Conservation (phyloP, 2,888 invertebrate genomes). For the Cryptops parisi region DNA sequence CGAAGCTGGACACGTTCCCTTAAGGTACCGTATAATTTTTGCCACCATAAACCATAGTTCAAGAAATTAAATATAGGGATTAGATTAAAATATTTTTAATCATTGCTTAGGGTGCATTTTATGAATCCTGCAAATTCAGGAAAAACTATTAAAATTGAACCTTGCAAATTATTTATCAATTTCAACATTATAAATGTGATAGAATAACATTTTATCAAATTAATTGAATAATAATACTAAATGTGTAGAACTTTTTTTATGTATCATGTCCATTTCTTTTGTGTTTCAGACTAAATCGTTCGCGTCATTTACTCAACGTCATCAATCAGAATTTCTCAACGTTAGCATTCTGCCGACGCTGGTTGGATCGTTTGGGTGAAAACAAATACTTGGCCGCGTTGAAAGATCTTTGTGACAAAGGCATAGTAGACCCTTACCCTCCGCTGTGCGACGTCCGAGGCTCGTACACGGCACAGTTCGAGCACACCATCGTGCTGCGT, state of each 20-base stretch:
- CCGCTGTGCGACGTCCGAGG: conserved; percentile 95
- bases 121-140: too few relatives aligned
- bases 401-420: conserved; percentile 95
- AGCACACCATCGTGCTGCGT: conserved; percentile 91
- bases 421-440: conserved; percentile 95
- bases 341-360: conserved; percentile 95
- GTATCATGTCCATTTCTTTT: conserved; percentile 24
- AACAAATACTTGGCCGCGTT: conserved; percentile 96
- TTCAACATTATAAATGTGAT: too few relatives aligned
- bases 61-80: not conserved
- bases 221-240: not conserved
- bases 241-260: not conserved
- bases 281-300: conserved; percentile 58
- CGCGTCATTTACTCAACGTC: conserved; percentile 74
- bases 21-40: conserved; percentile 43
- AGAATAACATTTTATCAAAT: not conserved
- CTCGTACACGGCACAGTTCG: conserved; percentile 97
- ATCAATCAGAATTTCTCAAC: conserved; percentile 97
- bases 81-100: too few relatives aligned
- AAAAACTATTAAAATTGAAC: too few relatives aligned
- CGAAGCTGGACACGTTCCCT: conserved; percentile 75
- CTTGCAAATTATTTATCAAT: too few relatives aligned
- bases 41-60: not conserved
- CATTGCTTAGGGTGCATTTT: too few relatives aligned
- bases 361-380: conserved; percentile 94